These are phyloP conservation scores for Paradoxurus hermaphroditus DNA, from an alignment of 2,113 vertebrate genomes.

Conservation along the genomic window DNA sequence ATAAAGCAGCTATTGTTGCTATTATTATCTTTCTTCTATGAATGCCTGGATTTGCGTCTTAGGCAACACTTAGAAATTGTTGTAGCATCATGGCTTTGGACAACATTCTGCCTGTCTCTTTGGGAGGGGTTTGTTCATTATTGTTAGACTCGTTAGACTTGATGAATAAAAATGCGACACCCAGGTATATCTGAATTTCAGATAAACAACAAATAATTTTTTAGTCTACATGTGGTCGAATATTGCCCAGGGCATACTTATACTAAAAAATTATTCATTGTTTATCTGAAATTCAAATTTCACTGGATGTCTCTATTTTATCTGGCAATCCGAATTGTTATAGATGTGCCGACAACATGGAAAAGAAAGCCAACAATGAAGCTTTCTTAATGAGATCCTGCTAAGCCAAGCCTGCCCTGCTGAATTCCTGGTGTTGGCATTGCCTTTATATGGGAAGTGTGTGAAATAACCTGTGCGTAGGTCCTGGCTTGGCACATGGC, in stretches of 20 bases:
- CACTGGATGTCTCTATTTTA: neutral
- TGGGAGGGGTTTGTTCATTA: neutral
- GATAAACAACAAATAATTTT: neutral
- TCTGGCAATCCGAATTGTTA: neutral
- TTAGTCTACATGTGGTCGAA: neutral
- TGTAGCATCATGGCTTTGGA: neutral
- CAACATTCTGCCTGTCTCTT: neutral
- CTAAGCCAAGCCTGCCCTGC: neutral
- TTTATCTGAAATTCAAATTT: conserved; percentile 4
- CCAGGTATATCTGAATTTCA: neutral
- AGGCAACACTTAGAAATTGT: neutral
- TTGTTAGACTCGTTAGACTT: neutral
- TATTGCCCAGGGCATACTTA: neutral
- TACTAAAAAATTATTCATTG: neutral
- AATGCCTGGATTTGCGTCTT: neutral
- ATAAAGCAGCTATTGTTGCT: neutral
- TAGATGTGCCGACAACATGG: neutral
- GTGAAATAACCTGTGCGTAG: neutral
- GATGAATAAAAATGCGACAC: neutral
- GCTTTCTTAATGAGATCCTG: neutral
- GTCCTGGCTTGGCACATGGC: neutral
- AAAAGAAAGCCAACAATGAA: neutral
- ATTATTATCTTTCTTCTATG: neutral
- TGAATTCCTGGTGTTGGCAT: neutral
- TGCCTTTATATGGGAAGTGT: neutral